Evolutionary conservation across 1,140 invertebrate species (phyloP), one percentile per base, ranked within the genome.

Genomic region (Plodia interpunctella): DNA sequence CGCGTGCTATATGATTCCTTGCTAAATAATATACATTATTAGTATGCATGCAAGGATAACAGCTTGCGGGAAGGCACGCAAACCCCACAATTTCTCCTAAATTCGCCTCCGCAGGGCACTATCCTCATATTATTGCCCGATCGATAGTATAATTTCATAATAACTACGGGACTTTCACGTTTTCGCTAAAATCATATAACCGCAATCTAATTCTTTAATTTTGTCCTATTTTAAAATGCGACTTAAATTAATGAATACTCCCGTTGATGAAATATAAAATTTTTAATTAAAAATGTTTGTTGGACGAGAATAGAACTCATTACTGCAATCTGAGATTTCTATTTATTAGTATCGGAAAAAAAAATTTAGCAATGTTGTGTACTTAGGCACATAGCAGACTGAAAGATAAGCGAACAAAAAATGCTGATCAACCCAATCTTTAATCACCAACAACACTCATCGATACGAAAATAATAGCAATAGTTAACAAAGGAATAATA

Each of bases 81-180:
- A 76, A 70, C 70, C 74, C 70, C 74, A 76, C 74, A 77, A 86
- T 88, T 86, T 83, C 74, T 78, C 80, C 78, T 88, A 88, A 88
- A 88, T 88, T 88, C 69, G 68, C 72, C 59, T 68, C 85, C 79
- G 38, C 55, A 76, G 80, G 81, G 76, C 78, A 61, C 65, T 83
- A 81, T 83, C 72, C 76, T 72, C 74, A 72, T 77, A 80, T 86
- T 86, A 84, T 76, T 80, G 74, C 63, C 70, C 72, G 80, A 87
- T 85, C 78, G 83, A 86, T 83, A 83, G 72, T 83, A 80, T 82
- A 86, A 84, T 83, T 86, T 81, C 63, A 69, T 76, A 82, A 80
- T 83, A 78, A 80, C 76, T 71, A 76, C 38, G 60, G 69, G 68
- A 69, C 65, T 73, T 57, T 74, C 65, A 75, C 68, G 66, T 74